These are phyloP conservation scores for Prosopocoilus inquinatus DNA, from an alignment of 2,888 invertebrate genomes.

Conservation along the genomic window DNA sequence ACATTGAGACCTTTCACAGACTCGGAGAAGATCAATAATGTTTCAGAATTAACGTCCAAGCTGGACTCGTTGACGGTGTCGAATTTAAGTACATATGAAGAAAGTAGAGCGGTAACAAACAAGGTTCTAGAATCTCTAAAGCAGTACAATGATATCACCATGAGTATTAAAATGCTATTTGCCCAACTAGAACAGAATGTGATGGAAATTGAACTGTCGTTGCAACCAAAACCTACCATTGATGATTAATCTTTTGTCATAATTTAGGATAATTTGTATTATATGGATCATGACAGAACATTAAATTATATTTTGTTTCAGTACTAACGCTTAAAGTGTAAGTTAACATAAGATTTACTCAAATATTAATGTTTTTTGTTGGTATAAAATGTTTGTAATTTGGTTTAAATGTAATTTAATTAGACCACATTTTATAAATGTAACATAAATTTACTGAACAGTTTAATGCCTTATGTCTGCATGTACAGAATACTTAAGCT, in stretches of 20 bases:
- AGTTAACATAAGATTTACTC: too few species aligned
- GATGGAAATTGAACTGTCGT: conserved; percentile 49
- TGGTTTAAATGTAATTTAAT: too few species aligned
- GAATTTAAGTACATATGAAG: conserved; percentile 48
- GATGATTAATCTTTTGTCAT: conserved; percentile 32
- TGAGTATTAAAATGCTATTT: conserved; percentile 51
- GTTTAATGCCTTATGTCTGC: too few species aligned
- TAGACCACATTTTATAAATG: too few species aligned
- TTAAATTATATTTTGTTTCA: too few species aligned
- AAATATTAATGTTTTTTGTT: too few species aligned
- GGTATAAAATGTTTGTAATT: too few species aligned
- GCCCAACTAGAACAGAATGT: conserved; percentile 50
- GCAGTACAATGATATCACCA: conserved; percentile 53
- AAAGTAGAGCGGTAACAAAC: conserved; percentile 44
- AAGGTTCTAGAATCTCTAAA: conserved; percentile 49
- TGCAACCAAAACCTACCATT: conserved; percentile 42
- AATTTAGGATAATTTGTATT: background rate
- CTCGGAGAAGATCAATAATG: conserved; percentile 47
- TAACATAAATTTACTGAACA: too few species aligned
- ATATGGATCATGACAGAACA: background rate
- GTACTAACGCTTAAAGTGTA: too few species aligned
- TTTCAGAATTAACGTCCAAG: conserved; percentile 50
- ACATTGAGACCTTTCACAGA: conserved; percentile 48
- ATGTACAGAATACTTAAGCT: too few species aligned
- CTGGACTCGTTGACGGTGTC: conserved; percentile 47